Percentiles rank a stretch among this genome's conserved stretches.
These are phyloP conservation scores for Anneissia japonica DNA, from an alignment of 35 echinoderm and acorn worm species.

Conservation along the genomic window DNA sequence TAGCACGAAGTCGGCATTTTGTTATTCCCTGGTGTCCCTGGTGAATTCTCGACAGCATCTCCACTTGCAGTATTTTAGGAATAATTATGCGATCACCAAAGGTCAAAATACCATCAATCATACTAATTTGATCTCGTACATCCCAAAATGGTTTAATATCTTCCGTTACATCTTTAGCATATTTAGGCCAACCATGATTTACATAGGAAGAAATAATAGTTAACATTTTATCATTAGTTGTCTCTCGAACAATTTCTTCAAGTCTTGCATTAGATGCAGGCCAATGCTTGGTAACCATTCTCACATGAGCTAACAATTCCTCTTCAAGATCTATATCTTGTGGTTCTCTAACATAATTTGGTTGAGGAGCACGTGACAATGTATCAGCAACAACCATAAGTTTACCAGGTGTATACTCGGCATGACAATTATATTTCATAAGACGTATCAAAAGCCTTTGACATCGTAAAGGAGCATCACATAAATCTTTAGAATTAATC, in stretches of 20 bases:
- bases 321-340: not conserved
- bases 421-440: conserved; percentile 11
- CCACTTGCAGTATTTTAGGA: not conserved
- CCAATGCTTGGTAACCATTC: conserved; percentile 2
- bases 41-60: not conserved
- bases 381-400: conserved; percentile 9
- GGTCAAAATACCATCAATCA: not conserved
- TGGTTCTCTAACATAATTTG: not conserved
- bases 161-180: not conserved
- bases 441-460: not conserved
- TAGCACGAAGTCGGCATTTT: conserved; percentile 16
- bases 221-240: not conserved
- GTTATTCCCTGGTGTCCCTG: not conserved
- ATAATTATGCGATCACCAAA: not conserved
- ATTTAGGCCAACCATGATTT: conserved; percentile 4
- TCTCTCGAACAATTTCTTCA: not conserved
- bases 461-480: not conserved
- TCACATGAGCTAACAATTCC: conserved; percentile 16
- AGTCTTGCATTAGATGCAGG: not conserved
- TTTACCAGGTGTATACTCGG: not conserved
- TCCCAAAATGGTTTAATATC: not conserved
- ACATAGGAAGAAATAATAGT: conserved; percentile 4
- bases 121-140: not conserved
- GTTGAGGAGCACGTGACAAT: conserved; percentile 10
- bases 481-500: conserved; percentile 5